Evolutionary conservation across 2,797 vertebrate species (phyloP).

Genomic region (Ctenopoma kingsleyae): DNA sequence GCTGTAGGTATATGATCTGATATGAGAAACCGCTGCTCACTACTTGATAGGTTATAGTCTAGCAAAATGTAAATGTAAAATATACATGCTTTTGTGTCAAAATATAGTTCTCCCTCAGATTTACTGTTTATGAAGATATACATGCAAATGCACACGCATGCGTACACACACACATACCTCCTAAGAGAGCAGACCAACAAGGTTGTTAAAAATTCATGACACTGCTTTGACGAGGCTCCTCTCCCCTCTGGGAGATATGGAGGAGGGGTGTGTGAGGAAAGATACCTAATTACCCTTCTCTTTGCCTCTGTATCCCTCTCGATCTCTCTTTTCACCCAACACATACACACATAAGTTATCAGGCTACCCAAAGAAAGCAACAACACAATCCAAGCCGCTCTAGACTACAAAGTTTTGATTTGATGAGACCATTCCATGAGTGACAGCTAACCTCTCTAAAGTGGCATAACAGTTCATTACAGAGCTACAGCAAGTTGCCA

Average conservation of each 20-base stretch:
- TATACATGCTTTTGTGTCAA: slow-evolving; percentile 19
- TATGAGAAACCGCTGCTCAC: slow-evolving; percentile 31
- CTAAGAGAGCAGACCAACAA: slow-evolving; percentile 64
- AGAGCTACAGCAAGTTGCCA: slow-evolving; percentile 21
- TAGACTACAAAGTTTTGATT: slow-evolving; percentile 40
- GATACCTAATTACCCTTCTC: slow-evolving; percentile 68
- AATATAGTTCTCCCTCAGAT: slow-evolving; percentile 3
- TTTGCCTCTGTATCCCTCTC: slow-evolving; percentile 26
- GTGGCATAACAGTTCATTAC: slow-evolving; percentile 56
- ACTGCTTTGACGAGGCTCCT: slow-evolving; percentile 77
- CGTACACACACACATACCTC: slow-evolving; percentile 39
- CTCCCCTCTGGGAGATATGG: slow-evolving; percentile 68
- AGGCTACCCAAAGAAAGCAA: slow-evolving; percentile 24
- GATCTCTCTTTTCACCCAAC: slow-evolving; percentile 49
- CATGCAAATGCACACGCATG: slow-evolving; percentile 31
- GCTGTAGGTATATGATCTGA: slow-evolving; percentile 21
- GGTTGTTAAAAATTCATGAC: slow-evolving; percentile 82
- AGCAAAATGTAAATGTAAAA: slow-evolving; percentile 21
- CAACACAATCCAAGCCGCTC: slow-evolving; percentile 20
- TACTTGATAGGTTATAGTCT: slow-evolving; percentile 23
- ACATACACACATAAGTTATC: slow-evolving; percentile 23
- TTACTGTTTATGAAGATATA: slow-evolving; percentile 29
- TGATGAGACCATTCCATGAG: slow-evolving; percentile 42
- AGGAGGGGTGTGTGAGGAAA: slow-evolving; percentile 44
- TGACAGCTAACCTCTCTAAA: slow-evolving; percentile 58